A percentile compares a stretch with the other conserved stretches of the same genome.
Conservation (phyloP, 2,888 invertebrate species). For the Metalampra italica region DNA sequence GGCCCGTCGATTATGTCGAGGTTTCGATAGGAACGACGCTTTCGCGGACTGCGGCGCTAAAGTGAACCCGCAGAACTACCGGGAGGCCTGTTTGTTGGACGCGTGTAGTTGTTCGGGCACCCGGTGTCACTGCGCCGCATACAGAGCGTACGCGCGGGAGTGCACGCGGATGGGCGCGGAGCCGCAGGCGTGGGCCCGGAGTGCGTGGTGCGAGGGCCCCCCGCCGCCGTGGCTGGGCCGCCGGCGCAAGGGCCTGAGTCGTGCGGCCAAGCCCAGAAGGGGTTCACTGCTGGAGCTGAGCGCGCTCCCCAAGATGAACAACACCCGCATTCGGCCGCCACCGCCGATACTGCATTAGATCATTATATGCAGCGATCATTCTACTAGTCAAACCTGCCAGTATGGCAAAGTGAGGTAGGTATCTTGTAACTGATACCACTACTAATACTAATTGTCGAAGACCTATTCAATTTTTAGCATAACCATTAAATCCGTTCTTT, state of each 20-base stretch:
- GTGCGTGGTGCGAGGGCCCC: conserved; percentile 81
- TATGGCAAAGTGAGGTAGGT: conserved; percentile 58
- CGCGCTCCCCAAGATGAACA: conserved; percentile 49
- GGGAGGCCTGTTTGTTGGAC: conserved; percentile 91
- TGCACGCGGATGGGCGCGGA: conserved; percentile 88
- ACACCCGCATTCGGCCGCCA: conserved; percentile 59
- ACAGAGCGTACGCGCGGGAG: conserved; percentile 93
- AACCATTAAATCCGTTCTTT: too few species aligned
- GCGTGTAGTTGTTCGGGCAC: conserved; percentile 91
- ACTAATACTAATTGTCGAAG: too few species aligned
- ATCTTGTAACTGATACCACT: background rate
- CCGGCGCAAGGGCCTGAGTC: conserved; percentile 33
- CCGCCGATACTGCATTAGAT: conserved; percentile 62
- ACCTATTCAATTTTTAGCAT: too few species aligned
- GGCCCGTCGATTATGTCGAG: conserved; percentile 71
- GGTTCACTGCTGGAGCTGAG: conserved; percentile 42
- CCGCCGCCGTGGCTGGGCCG: conserved; percentile 58
- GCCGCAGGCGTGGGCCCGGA: conserved; percentile 84
- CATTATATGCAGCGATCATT: conserved; percentile 35
- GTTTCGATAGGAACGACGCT: conserved; percentile 68
- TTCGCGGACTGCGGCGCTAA: conserved; percentile 89
- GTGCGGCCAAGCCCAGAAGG: conserved; percentile 20
- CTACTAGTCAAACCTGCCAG: conserved; percentile 74
- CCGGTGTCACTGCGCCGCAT: conserved; percentile 92
- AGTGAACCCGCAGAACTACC: conserved; percentile 89